Conservation (phyloP, 2,797 vertebrate genomes). For the Arctocebus calabarensis region DNA sequence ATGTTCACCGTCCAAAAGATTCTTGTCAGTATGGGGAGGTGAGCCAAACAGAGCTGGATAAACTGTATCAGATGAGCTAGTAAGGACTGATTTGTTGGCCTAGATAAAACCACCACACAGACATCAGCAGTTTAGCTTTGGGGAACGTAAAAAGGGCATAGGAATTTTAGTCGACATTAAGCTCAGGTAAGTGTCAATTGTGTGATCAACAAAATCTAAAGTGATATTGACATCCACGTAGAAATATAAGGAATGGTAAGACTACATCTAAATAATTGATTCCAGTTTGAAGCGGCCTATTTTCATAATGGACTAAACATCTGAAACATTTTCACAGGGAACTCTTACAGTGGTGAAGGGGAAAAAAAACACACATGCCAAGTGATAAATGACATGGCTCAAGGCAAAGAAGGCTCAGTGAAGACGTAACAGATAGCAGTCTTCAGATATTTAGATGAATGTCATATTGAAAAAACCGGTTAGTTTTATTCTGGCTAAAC, state of each 20-base stretch:
- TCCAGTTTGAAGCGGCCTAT: constrained; percentile 33
- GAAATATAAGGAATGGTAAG: not conserved
- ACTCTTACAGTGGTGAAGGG: not conserved
- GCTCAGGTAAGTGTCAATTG: not conserved
- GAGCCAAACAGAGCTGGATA: not conserved
- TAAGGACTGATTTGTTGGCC: not conserved
- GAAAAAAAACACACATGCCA: constrained; percentile 37
- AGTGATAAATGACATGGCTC: constrained; percentile 55
- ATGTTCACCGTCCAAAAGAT: not conserved
- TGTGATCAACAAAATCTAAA: not conserved
- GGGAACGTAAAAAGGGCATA: not conserved
- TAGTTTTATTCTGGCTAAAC: constrained; percentile 24
- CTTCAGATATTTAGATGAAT: constrained; percentile 53
- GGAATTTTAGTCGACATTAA: not conserved
- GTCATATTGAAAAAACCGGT: constrained; percentile 15
- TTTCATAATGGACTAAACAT: constrained; percentile 58
- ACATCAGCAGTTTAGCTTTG: not conserved
- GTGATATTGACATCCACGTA: not conserved
- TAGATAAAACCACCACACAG: not conserved
- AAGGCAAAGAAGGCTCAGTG: constrained; percentile 42
- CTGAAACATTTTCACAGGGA: constrained; percentile 43
- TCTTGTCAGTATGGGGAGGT: not conserved
- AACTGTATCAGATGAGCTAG: not conserved
- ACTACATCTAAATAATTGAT: constrained; percentile 56
- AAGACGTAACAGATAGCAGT: not conserved